phyloP scores from a whole-genome alignment of 2,113 vertebrate species.

The Parotia lawesii region DNA sequence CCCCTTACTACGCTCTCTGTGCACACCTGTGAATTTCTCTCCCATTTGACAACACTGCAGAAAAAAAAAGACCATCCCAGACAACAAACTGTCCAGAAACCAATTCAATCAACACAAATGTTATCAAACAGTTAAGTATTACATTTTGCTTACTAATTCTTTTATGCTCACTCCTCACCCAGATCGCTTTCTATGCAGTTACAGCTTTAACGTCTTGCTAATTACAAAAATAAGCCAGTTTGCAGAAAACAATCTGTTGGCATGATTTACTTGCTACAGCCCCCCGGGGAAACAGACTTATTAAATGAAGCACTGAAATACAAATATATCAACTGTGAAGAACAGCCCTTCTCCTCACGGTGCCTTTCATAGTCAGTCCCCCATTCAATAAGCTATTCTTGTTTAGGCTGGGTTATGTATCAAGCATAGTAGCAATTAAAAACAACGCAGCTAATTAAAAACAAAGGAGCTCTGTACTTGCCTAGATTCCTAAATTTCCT shows the following conservation, averaged over 20 bases:
- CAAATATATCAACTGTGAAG: slow-evolving; percentile 62
- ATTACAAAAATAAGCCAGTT: slow-evolving; percentile 62
- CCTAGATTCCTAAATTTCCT: slow-evolving; percentile 27
- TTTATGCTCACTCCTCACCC: slow-evolving; percentile 9
- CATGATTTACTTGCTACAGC: slow-evolving; percentile 61
- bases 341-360: slow-evolving; percentile 44
- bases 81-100: not conserved
- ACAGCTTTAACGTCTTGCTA: slow-evolving; percentile 48
- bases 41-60: not conserved
- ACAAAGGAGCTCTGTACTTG: slow-evolving; percentile 29
- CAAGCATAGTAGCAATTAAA: slow-evolving; percentile 64
- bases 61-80: fast-evolving
- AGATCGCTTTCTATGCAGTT: slow-evolving; percentile 32
- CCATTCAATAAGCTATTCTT: slow-evolving; percentile 55
- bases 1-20: not conserved
- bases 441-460: slow-evolving; percentile 54
- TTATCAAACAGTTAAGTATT: slow-evolving; percentile 33
- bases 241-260: slow-evolving; percentile 57
- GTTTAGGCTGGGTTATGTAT: slow-evolving; percentile 60
- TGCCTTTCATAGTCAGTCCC: slow-evolving; percentile 53
- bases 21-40: not conserved
- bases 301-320: slow-evolving; percentile 66
- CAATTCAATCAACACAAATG: slow-evolving; percentile 2
- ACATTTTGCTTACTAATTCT: slow-evolving; percentile 42
- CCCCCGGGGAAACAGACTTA: slow-evolving; percentile 57